phyloP scores from a whole-genome alignment of 2,888 invertebrate genomes.

The Cryptus viduatorius region DNA sequence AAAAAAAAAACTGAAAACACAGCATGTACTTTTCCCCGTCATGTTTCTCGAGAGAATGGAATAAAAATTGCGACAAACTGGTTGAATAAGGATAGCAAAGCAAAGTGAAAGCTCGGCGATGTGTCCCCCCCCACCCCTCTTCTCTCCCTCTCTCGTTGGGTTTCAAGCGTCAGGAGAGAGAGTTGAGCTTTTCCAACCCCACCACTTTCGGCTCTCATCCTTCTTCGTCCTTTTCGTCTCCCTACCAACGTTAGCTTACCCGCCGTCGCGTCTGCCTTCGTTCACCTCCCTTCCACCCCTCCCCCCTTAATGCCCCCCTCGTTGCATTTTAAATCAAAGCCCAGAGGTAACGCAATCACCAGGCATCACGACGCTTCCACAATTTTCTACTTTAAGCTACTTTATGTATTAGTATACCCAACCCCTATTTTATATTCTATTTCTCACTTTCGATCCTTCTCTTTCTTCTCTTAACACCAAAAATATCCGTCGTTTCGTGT shows the following conservation, averaged over 20 bases:
- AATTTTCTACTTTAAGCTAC: conserved; percentile 85
- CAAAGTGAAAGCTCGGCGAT: conserved; percentile 36
- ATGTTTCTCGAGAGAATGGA: conserved; percentile 18
- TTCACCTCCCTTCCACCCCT: conserved; percentile 58
- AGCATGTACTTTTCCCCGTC: not conserved
- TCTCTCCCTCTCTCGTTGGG: conserved; percentile 60
- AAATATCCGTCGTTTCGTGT: conserved; percentile 51
- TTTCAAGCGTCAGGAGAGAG: conserved; percentile 45
- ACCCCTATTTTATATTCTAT: conserved; percentile 65
- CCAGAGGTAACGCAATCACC: conserved; percentile 85
- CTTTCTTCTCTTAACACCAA: conserved; percentile 35
- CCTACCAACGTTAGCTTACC: conserved; percentile 47
- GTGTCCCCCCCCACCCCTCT: conserved; percentile 62
- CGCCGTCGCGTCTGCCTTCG: conserved; percentile 58
- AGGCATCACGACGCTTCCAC: conserved; percentile 85
- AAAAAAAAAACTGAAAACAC: not conserved
- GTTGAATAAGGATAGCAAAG: conserved; percentile 27
- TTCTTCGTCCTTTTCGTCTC: conserved; percentile 63
- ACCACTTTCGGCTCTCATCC: conserved; percentile 57
- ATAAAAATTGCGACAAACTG: conserved; percentile 33
- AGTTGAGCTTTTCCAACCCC: conserved; percentile 54
- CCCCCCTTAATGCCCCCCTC: conserved; percentile 79
- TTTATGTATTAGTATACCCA: conserved; percentile 84
- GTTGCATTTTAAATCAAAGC: conserved; percentile 85
- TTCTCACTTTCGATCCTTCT: conserved; percentile 51